Base-by-base conservation (phyloP, 2,888 invertebrate genomes). In the Scaptodrosophila latifasciaeformis region DNA sequence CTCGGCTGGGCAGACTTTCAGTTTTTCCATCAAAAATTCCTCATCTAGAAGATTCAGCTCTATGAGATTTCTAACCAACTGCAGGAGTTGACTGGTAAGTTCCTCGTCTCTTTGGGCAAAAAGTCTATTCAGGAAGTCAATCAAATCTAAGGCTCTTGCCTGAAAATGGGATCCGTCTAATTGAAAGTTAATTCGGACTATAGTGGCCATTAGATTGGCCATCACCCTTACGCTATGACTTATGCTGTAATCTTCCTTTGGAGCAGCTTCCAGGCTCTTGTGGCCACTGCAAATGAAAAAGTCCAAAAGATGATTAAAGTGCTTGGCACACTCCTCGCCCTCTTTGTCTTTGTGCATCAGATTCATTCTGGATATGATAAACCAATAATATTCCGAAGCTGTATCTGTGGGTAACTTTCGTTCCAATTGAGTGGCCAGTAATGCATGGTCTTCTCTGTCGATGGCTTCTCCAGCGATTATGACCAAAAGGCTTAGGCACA, bases 401-500 rank as follows among this genome's bases (percentile, higher is more conserved):
- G 51, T 35, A n/a, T 74, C 63, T 0, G 50, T 62, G 0, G 70
- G 67, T 13, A 59, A 67, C 47, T 83, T 85, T 13, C 61, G 45
- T 0, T 63, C 44, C 2, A 85, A 40, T 10, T 75, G 69, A 6
- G 65, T 10, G 0, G 65, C 58, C n/a, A n/a, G n/a, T n/a, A n/a
- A n/a, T n/a, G n/a, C n/a, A n/a, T n/a, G n/a, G n/a, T n/a, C n/a
- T n/a, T n/a, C n/a, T n/a, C n/a, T n/a, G n/a, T n/a, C n/a, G n/a
- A n/a, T n/a, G n/a, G n/a, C n/a, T n/a, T n/a, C n/a, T n/a, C n/a
- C n/a, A n/a, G n/a, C n/a, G n/a, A n/a, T n/a, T n/a, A n/a, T n/a
- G n/a, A n/a, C n/a, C n/a, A n/a, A n/a, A n/a, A n/a, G n/a, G 42
- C 81, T 71, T 0, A 86, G 47, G 13, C 82, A 82, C 15, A 69